These are phyloP conservation scores for Drosophila neonasuta DNA, from an alignment of 2,888 invertebrate species.

Conservation along the genomic window DNA sequence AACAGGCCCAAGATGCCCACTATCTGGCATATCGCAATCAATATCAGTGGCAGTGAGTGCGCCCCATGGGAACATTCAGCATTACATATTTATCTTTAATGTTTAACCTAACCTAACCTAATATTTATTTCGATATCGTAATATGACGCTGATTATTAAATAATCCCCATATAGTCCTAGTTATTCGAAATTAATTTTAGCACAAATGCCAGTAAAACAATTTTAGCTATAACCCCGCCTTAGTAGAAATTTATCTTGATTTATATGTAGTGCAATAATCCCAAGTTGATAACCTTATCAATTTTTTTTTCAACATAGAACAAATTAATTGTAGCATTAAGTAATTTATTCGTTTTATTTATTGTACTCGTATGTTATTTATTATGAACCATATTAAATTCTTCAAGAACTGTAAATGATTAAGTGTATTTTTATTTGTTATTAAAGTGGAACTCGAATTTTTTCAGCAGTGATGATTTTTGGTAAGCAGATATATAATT, in stretches of 20 bases:
- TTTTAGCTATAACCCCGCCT: conserved; percentile 64
- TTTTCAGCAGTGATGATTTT: too few species aligned
- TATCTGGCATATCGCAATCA: conserved; percentile 81
- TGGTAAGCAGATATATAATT: too few species aligned
- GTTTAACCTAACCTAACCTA: conserved; percentile 1
- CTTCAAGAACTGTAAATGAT: conserved; percentile 20
- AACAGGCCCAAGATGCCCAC: conserved; percentile 71
- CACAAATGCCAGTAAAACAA: conserved; percentile 70
- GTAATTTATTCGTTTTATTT: conserved; percentile 69
- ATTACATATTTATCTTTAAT: conserved; percentile 5
- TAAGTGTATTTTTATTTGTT: not conserved
- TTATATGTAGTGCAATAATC: conserved; percentile 58
- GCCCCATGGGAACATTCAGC: conserved; percentile 5
- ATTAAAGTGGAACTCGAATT: too few species aligned
- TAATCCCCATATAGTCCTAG: conserved; percentile 69
- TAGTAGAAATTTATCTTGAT: conserved; percentile 55
- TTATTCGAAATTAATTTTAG: conserved; percentile 67
- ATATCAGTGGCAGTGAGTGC: conserved; percentile 77
- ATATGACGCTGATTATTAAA: conserved; percentile 72
- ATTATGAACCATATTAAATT: conserved; percentile 51
- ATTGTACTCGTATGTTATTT: conserved; percentile 56
- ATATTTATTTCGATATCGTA: conserved; percentile 43
- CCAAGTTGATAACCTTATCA: conserved; percentile 17
- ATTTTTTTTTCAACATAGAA: conserved; percentile 29
- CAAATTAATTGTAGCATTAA: conserved; percentile 55